phyloP scores from a whole-genome alignment of 2,797 vertebrate species.

The Falco peregrinus region DNA sequence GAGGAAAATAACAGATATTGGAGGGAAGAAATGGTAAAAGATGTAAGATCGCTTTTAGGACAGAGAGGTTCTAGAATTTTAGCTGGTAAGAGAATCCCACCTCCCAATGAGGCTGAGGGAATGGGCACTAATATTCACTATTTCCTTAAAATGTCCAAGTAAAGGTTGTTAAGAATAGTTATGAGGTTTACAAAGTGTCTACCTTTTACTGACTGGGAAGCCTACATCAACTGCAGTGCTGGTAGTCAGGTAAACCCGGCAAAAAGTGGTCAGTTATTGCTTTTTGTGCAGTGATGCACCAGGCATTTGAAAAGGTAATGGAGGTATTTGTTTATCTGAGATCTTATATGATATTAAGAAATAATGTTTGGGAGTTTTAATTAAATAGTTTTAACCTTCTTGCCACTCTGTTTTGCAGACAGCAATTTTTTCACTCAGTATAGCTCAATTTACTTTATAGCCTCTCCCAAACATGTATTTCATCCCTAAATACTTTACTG shows the following conservation, averaged over 20 bases:
- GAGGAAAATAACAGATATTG: neutral
- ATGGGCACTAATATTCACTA: neutral
- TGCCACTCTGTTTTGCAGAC: neutral
- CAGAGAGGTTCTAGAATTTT: neutral
- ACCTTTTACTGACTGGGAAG: neutral
- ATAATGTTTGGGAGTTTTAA: neutral
- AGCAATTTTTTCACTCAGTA: neutral
- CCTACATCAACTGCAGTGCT: neutral
- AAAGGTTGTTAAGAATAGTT: neutral
- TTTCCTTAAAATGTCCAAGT: neutral
- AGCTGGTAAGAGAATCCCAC: neutral
- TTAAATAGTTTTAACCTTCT: conserved; percentile 8
- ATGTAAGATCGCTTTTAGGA: neutral
- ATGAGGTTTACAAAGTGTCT: neutral
- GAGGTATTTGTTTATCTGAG: neutral
- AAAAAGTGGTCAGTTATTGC: neutral
- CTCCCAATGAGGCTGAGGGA: neutral
- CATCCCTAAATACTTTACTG: neutral
- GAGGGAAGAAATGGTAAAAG: neutral
- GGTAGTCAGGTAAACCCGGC: neutral
- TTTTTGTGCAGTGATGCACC: neutral
- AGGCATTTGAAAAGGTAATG: neutral
- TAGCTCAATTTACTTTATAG: neutral
- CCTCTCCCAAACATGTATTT: neutral
- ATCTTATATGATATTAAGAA: neutral